Percentiles rank a stretch among this genome's conserved stretches.
phyloP scores from a whole-genome alignment of 2,113 vertebrate species.

The Mus musculus region GRCm39 chr12:31324001-31324500 shows the following conservation, averaged over 20 bases:
- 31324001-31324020: not conserved
- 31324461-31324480: not conserved
- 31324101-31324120: not conserved
- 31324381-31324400: not conserved
- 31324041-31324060: not conserved
- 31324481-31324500: not conserved
- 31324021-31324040: not conserved
- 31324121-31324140: not conserved
- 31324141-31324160: not conserved
- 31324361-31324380: not conserved
- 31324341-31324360: not conserved
- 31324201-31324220: not conserved
- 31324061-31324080: not conserved
- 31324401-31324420: not conserved
- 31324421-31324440: not conserved
- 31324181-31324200: not conserved
- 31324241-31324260: not conserved
- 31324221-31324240: not conserved
- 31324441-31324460: not conserved
- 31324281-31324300: not conserved
- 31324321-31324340: not conserved
- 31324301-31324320: not conserved
- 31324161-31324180: not conserved
- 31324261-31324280: not conserved
- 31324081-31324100: not conserved